Conservation (phyloP, 2,113 vertebrate genomes). For the Leucopsar rothschildi region DNA sequence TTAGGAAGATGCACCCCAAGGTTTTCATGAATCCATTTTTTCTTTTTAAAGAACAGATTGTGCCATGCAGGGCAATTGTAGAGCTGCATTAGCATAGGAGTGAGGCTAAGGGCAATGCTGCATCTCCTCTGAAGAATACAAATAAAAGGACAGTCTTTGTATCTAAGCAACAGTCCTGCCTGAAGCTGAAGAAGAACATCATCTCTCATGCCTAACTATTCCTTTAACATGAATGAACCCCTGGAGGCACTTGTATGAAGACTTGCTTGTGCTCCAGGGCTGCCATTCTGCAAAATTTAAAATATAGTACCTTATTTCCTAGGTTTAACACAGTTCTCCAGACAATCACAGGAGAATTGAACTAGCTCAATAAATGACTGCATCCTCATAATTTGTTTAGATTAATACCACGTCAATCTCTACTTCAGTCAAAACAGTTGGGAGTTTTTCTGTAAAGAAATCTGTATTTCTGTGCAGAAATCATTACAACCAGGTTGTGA, state of each 20-base stretch:
- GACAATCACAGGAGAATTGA: not conserved
- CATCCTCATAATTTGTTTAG: not conserved
- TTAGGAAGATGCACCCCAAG: not conserved
- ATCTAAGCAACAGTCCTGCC: slow-evolving; percentile 4
- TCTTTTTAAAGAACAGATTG: not conserved
- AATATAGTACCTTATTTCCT: not conserved
- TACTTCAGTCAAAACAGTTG: not conserved
- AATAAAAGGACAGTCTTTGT: not conserved
- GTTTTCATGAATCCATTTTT: not conserved
- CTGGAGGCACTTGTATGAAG: not conserved
- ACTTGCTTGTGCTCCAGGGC: not conserved
- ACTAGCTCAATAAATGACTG: not conserved
- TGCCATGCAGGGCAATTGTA: not conserved
- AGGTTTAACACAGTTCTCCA: not conserved
- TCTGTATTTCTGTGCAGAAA: not conserved
- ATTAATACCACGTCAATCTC: not conserved
- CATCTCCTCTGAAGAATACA: not conserved
- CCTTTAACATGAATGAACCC: not conserved
- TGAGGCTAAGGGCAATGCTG: not conserved
- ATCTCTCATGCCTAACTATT: not conserved
- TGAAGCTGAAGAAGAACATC: not conserved
- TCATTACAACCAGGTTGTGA: not conserved
- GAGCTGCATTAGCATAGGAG: not conserved
- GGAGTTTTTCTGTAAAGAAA: not conserved
- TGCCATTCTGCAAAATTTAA: not conserved